phyloP scores from a whole-genome alignment of 2,797 vertebrate genomes.

The Phalanger gymnotis region DNA sequence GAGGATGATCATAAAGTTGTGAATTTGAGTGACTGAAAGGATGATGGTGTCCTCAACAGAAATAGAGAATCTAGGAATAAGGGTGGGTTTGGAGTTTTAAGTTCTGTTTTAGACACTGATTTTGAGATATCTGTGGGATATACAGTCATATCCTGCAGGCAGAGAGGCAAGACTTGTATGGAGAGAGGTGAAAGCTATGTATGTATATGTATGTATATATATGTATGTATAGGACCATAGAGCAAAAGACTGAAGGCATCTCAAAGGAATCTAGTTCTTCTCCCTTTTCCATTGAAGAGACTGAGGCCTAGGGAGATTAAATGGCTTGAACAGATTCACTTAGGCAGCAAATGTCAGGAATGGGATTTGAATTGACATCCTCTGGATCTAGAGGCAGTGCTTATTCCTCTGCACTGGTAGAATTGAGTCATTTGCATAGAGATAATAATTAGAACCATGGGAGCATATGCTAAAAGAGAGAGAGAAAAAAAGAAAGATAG shows the following conservation, averaged over 20 bases:
- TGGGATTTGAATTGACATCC: slow-evolving; percentile 19
- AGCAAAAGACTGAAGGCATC: not conserved
- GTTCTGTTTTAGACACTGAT: not conserved
- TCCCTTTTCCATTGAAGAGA: not conserved
- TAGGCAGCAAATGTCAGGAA: not conserved
- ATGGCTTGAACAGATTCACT: not conserved
- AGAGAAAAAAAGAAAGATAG: too few species aligned
- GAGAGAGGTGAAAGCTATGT: not conserved
- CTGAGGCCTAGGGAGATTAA: not conserved
- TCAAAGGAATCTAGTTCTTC: not conserved
- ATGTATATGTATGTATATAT: too few species aligned
- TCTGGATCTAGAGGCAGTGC: not conserved
- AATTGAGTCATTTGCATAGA: slow-evolving; percentile 33
- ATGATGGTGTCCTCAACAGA: not conserved
- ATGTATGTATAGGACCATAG: not conserved
- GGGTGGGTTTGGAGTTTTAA: not conserved
- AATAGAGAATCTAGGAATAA: not conserved
- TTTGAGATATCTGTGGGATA: not conserved
- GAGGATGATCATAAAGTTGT: not conserved
- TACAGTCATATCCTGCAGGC: not conserved
- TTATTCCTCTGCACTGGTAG: not conserved
- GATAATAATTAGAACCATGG: too few species aligned
- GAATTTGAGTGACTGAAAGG: not conserved
- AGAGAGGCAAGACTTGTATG: not conserved
- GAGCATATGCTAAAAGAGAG: not conserved